Conservation (phyloP, 2,113 vertebrate genomes). For the Natator depressus region DNA sequence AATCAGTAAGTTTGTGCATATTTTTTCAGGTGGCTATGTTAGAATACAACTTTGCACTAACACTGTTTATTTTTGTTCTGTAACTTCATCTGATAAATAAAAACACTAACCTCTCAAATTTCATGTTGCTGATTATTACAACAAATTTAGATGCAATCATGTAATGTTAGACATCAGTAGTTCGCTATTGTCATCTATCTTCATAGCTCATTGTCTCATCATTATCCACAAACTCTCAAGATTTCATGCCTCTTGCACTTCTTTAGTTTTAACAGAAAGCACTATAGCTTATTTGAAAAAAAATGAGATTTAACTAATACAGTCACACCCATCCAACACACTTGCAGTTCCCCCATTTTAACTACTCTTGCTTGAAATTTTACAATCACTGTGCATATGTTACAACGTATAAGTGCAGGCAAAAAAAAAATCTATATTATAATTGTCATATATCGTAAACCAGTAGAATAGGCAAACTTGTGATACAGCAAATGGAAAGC, state of each 20-base stretch:
- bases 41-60: constrained; percentile 71
- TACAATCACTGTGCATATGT: constrained; percentile 73
- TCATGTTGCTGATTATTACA: constrained; percentile 63
- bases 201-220: constrained; percentile 23
- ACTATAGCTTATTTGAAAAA: constrained; percentile 41
- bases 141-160: constrained; percentile 68
- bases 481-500: constrained; percentile 71
- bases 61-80: constrained; percentile 66
- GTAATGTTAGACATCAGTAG: constrained; percentile 64
- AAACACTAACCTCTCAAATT: constrained; percentile 70
- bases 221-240: constrained; percentile 47
- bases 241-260: constrained; percentile 51
- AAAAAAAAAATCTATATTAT: constrained; percentile 60
- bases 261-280: constrained; percentile 48
- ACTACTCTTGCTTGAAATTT: constrained; percentile 55
- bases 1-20: constrained; percentile 67
- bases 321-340: constrained; percentile 47
- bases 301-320: constrained; percentile 48
- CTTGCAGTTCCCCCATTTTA: constrained; percentile 19
- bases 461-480: constrained; percentile 78
- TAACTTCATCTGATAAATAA: constrained; percentile 68
- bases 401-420: constrained; percentile 74
- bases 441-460: constrained; percentile 76
- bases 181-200: constrained; percentile 46
- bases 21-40: constrained; percentile 73